phyloP scores from a whole-genome alignment of 2,888 invertebrate genomes.

The Beris morrisii region DNA sequence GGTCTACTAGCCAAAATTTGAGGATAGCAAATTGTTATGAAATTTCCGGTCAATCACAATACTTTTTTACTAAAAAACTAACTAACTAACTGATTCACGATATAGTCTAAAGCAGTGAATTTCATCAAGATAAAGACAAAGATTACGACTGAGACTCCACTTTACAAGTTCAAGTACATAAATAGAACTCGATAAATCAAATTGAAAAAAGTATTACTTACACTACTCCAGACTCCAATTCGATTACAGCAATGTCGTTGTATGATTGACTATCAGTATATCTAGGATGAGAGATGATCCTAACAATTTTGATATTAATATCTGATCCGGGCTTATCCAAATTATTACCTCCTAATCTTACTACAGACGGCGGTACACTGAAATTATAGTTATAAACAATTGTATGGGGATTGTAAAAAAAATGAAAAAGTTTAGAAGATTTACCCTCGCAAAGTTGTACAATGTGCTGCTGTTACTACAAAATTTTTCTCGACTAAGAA shows the following conservation, averaged over 20 bases:
- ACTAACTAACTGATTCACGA: too few relatives aligned
- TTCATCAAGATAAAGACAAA: too few relatives aligned
- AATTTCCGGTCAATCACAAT: too few relatives aligned
- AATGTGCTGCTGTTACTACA: slow-evolving; percentile 38
- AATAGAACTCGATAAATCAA: too few relatives aligned
- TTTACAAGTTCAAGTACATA: too few relatives aligned
- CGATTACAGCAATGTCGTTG: slow-evolving; percentile 33
- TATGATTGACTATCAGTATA: slow-evolving; percentile 24
- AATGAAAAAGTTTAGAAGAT: background rate
- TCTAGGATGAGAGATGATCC: slow-evolving; percentile 20
- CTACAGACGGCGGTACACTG: background rate
- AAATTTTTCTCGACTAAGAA: slow-evolving; percentile 23
- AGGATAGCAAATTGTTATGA: too few relatives aligned
- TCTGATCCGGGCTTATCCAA: background rate
- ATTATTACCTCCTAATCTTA: slow-evolving; percentile 8
- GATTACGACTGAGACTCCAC: too few relatives aligned
- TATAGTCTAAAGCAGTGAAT: too few relatives aligned
- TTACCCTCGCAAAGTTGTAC: slow-evolving; percentile 27
- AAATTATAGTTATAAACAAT: background rate
- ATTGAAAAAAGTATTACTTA: background rate
- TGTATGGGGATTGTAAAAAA: background rate
- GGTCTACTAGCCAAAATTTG: too few relatives aligned
- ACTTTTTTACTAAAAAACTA: too few relatives aligned
- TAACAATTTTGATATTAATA: slow-evolving; percentile 1
- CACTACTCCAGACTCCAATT: slow-evolving; percentile 5